Conservation (phyloP, 2,888 invertebrate genomes). For the Caenorhabditis uteleia region DNA sequence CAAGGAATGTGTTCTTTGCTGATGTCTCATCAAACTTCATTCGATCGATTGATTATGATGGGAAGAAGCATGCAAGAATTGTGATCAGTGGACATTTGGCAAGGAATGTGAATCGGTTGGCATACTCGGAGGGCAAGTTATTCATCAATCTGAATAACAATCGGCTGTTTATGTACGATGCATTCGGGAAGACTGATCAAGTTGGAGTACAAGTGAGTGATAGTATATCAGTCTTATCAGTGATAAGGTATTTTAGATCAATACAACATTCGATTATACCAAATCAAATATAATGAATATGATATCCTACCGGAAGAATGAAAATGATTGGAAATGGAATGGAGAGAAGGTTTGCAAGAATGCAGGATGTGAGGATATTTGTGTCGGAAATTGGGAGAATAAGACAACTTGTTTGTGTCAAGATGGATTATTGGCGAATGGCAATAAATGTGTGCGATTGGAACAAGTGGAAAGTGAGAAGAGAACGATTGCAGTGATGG, state of each 20-base stretch:
- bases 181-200: not conserved
- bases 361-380: slow-evolving; percentile 37
- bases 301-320: slow-evolving; percentile 12
- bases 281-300: slow-evolving; percentile 12
- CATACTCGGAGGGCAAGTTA: slow-evolving; percentile 24
- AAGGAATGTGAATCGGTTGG: slow-evolving; percentile 16
- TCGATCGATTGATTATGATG: slow-evolving; percentile 82
- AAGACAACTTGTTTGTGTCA: slow-evolving; percentile 5
- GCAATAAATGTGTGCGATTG: slow-evolving; percentile 9
- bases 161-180: slow-evolving; percentile 11
- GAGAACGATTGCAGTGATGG: slow-evolving; percentile 74
- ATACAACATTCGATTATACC: no score
- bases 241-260: not conserved
- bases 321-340: slow-evolving; percentile 20
- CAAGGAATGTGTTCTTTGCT: slow-evolving; percentile 71
- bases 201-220: not conserved
- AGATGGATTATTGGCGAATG: slow-evolving; percentile 13
- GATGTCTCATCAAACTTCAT: slow-evolving; percentile 83
- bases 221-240: not conserved
- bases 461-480: not conserved
- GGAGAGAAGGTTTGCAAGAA: slow-evolving; percentile 21
- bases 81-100: slow-evolving; percentile 15
- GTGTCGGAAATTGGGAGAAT: slow-evolving; percentile 13
- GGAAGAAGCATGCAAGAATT: slow-evolving; percentile 69
- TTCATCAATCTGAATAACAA: slow-evolving; percentile 6